A percentile compares a stretch with the other conserved stretches of the same genome.
phyloP scores from a whole-genome alignment of 2,113 vertebrate species.

The Equus quagga region DNA sequence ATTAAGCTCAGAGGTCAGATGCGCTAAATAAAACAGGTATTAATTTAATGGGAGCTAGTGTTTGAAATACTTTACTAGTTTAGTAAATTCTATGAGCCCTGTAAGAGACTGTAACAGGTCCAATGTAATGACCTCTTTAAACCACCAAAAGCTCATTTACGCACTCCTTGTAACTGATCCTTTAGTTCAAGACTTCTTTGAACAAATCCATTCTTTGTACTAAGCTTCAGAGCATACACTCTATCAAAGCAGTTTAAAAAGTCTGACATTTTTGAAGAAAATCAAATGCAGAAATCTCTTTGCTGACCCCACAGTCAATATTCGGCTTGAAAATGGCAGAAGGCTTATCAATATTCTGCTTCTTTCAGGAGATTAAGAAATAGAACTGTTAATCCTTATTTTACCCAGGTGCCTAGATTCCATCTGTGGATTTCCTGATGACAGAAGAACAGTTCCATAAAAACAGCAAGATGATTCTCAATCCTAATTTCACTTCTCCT shows the following conservation, averaged over 20 bases:
- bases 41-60: conserved; percentile 23
- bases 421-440: background rate
- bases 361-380: background rate
- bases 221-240: conserved; percentile 22
- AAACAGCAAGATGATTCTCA: background rate
- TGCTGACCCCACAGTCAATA: conserved; percentile 22
- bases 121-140: background rate
- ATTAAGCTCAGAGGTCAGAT: conserved; percentile 56
- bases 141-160: conserved; percentile 44
- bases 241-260: conserved; percentile 51
- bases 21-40: conserved; percentile 36
- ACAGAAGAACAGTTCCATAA: background rate
- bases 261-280: conserved; percentile 45
- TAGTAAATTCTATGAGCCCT: conserved; percentile 1
- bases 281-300: conserved; percentile 19
- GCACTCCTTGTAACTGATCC: background rate
- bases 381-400: background rate
- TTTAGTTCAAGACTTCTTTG: conserved; percentile 50
- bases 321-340: conserved; percentile 17
- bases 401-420: background rate
- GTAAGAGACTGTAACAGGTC: background rate
- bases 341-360: background rate
- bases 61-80: conserved; percentile 44
- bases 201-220: conserved; percentile 50
- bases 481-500: background rate